Base-by-base conservation (phyloP, 92 coral and sea anemone genomes). In the Montipora capitata region DNA sequence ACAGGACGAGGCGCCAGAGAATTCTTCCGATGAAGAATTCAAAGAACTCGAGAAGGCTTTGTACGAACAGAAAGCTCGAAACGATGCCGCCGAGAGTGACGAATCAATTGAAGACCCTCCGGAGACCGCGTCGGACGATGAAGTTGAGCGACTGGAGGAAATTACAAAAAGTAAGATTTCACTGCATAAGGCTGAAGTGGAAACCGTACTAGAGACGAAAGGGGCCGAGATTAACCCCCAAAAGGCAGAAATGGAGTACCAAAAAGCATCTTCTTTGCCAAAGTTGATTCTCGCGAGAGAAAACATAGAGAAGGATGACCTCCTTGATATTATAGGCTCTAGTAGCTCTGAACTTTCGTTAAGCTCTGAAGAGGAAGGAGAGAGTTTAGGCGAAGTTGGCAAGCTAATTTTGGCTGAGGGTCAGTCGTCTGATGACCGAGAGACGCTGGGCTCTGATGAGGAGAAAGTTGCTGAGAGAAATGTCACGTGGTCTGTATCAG, bases 301-400 rank as follows among this genome's bases (percentile, higher is more conserved):
- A 27, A 67, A 61, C 2, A 67, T 63, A 27, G 98, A 95, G 70
- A 74, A 81, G 9, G 98, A 95, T 65, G 96, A 91, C 44, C 78
- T 95, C 44, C 94, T 95, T 72, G 98, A 95, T 68, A 91, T 95
- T 41, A 74, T 95, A 1, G 98, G 98, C 58, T 57, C 90, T 20
- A 83, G 94, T 48, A 96, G 88, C 62, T 77, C 79, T 12, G 94
- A 91, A 9, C 51, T 72, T 64, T 65, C 89, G 44, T 62, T 74
- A 27, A 75, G 87, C 42, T 80, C 89, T 52, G 89, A 81, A 59
- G 96, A 82, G 1, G 59, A 48, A 18, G 77, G 61, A 3, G 62
- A 72, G 17, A 72, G 16, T 65, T 63, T 72, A n/a, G 84, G 69
- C 20, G 72, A 78, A 9, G 70, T 61, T 2, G 94, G 61, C 10